Evolutionary conservation across 2,888 invertebrate genomes (phyloP), one percentile per base, ranked within the genome.

Genomic region (Schizaphis graminum): DNA sequence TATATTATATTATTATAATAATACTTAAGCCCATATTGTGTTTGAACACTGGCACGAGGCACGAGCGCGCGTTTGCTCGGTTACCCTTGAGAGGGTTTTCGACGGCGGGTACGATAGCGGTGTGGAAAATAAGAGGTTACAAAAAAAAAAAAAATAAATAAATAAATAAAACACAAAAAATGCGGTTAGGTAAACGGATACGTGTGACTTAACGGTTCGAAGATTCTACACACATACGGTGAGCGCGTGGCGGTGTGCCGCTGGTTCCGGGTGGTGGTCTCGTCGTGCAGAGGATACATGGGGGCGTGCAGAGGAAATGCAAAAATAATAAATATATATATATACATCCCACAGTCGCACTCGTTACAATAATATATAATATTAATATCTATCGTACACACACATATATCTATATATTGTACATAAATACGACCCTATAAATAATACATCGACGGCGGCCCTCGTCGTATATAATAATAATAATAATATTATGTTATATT

Each of bases 11-110:
- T 85, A 85, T 44, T 85, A 85, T 85, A 85, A 44, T 28, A 47
- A 86, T 86, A 86, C 86, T 89, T 89, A 56, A 26, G 56, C 24
- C 24, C 21, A 21, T 41, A n/a, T 67, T 47, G 44, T 89, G 89
- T 93, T 93, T 94, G 93, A 41, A 91, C 49, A 90, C 28, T 21
- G 90, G 93, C 93, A 93, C 93, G 89, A 93, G 93, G 49, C 91
- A 16, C n/a, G 5, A 41, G 89, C 61, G 47, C 49, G 41, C 44
- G 67, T 77, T 41, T 67, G 11, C 77, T 28, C 57, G 90, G 93
- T 86, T 85, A 90, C 93, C 90, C 93, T 57, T 49, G 61, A 85
- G 89, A 90, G 85, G 57, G 57, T 94, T 94, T 35, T 47, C 13
- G 89, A 44, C 93, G 84, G 41, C 16, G 24, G 10, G 77, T 21